phyloP scores from a whole-genome alignment of 64 coral and sea anemone genomes.

The Actinia tenebrosa region DNA sequence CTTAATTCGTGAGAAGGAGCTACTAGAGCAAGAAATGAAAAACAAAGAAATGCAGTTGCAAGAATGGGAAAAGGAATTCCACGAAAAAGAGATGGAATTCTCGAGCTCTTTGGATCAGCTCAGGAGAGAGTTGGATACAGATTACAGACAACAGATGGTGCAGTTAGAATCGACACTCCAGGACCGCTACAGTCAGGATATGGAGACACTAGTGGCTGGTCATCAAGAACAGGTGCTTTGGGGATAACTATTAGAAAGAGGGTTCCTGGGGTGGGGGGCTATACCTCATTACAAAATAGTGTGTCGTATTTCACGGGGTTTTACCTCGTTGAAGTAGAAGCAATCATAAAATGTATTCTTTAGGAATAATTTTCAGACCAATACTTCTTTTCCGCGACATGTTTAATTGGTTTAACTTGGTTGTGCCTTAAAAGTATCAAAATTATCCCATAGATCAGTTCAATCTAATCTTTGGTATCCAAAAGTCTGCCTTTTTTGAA shows the following conservation, averaged over 20 bases:
- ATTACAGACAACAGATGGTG: conserved; percentile 53
- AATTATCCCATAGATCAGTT: too few species aligned
- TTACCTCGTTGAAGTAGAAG: too few species aligned
- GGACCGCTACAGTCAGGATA: conserved; percentile 36
- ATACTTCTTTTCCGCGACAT: too few species aligned
- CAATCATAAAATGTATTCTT: too few species aligned
- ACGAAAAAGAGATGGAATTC: conserved; percentile 76
- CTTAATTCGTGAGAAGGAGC: conserved; percentile 66
- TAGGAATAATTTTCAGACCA: too few species aligned
- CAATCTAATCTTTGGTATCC: too few species aligned
- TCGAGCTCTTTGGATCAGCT: conserved; percentile 48
- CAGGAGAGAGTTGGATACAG: conserved; percentile 51
- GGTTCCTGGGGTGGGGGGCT: neutral
- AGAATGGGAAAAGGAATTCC: conserved; percentile 92
- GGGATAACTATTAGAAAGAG: neutral
- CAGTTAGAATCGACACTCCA: conserved; percentile 64
- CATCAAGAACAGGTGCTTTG: conserved; percentile 77
- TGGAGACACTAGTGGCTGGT: conserved; percentile 33
- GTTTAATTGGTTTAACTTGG: too few species aligned
- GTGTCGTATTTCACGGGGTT: too few species aligned
- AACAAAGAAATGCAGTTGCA: conserved; percentile 80
- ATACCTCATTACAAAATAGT: too few species aligned
- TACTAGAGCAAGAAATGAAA: conserved; percentile 73
- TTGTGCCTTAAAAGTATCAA: too few species aligned
- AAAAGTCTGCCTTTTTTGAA: too few species aligned